Evolutionary conservation across 2,797 vertebrate species (phyloP), one percentile per base, ranked within the genome.

Genomic region (Gymnothorax reevesii): DNA sequence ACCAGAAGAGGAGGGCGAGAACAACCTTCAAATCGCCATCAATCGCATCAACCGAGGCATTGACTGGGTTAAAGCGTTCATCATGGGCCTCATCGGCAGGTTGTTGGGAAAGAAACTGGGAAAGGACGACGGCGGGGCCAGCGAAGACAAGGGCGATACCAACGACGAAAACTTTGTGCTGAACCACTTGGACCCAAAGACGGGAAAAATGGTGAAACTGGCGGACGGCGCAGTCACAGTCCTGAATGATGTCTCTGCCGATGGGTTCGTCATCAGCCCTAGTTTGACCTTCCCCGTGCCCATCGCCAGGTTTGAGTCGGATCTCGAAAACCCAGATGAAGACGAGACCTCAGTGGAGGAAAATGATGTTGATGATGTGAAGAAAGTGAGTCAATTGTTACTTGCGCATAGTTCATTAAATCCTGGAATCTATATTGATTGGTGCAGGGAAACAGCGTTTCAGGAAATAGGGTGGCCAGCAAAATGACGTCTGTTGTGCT

Each of bases 11-110:
- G 98, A 99, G 0, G 96, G 97, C 0, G 98, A 99, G 92, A 99
- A 99, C 92, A 99, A 99, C 90, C 93, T 99, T 86, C 97, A 98
- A 92, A 97, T 99, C 0, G 98, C 98, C 33, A 94, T 98, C 0
- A 96, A 94, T 62, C 95, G 98, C 87, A 98, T 99, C 91, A 97
- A 87, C 62, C 90, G 88, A n/a, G 97, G 94, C 15, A 88, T 97
- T 0, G 87, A 92, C 91, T 97, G 96, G 64, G 88, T 89, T 8
- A 98, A 96, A 88, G 60, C 91, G 66, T 90, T 92, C 59, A 54
- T 95, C 8, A 75, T 96, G 22, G 89, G 84, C 0, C 92, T 95
- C 4, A n/a, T 95, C 12, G 94, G 60, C 0, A 90, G 89, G 49
- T 49, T 93, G 7, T 60, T 92, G 13, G 87, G 89, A 52, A 91